Conservation (phyloP, 1,140 invertebrate genomes). For the Nasonia longicornis region DNA sequence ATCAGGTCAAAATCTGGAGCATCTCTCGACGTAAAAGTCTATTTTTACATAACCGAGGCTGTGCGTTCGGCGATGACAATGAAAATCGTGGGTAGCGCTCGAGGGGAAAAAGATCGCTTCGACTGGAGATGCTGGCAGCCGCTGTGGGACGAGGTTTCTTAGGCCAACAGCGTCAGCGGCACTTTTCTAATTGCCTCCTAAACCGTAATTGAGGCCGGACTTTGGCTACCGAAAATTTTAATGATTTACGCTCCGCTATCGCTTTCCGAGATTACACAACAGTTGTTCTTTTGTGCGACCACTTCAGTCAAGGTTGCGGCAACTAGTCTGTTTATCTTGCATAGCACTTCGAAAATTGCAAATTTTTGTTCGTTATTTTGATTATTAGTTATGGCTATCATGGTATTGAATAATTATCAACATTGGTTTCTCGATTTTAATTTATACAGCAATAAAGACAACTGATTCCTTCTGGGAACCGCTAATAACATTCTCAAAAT, state of each 20-base stretch:
- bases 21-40: slow-evolving; percentile 17
- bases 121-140: not conserved
- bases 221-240: slow-evolving; percentile 2
- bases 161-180: not conserved
- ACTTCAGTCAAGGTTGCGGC: not conserved
- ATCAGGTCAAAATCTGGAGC: slow-evolving; percentile 50
- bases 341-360: not conserved
- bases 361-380: not conserved
- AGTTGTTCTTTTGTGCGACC: not conserved
- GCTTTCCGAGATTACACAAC: not conserved
- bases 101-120: not conserved
- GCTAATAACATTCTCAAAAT: slow-evolving; percentile 42
- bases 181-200: not conserved
- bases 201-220: slow-evolving; percentile 2
- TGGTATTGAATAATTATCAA: not conserved
- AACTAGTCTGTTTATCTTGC: not conserved
- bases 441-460: slow-evolving; percentile 7
- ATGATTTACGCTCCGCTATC: slow-evolving; percentile 6
- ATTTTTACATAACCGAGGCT: slow-evolving; percentile 32
- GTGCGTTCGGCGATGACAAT: slow-evolving; percentile 10
- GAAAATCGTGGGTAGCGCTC: not conserved
- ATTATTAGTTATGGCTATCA: not conserved
- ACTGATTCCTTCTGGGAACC: slow-evolving; percentile 31
- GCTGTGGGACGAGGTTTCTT: not conserved
- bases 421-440: not conserved